Evolutionary conservation across 1,140 invertebrate genomes (phyloP).

Genomic region (Zaprionus ghesquierei): DNA sequence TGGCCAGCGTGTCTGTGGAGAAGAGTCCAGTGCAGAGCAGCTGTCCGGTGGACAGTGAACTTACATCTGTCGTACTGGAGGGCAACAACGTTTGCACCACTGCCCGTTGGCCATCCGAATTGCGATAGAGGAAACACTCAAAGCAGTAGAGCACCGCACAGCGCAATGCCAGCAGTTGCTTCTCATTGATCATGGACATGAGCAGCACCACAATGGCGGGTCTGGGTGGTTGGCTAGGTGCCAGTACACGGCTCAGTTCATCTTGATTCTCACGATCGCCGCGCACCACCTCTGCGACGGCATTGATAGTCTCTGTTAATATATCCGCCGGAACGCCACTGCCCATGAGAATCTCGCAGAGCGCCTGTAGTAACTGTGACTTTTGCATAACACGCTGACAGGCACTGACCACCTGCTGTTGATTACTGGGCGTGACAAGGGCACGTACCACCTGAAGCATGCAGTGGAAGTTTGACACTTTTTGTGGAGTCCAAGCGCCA

Average conservation of each 20-base stretch:
- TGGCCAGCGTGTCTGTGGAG: constrained; percentile 94
- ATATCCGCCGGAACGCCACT: constrained; percentile 98
- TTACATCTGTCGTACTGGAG: constrained; percentile 89
- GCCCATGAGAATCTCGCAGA: constrained; percentile 96
- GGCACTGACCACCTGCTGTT: constrained; percentile 87
- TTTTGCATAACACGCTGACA: constrained; percentile 95
- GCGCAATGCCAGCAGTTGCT: constrained; percentile 95
- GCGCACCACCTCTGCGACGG: constrained; percentile 96
- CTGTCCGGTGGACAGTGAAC: constrained; percentile 90
- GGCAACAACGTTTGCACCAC: constrained; percentile 96
- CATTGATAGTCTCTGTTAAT: constrained; percentile 97
- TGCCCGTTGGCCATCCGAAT: constrained; percentile 93
- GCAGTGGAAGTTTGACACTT: constrained; percentile 96
- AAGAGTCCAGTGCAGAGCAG: constrained; percentile 97
- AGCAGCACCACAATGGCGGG: constrained; percentile 96
- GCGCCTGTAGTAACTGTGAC: constrained; percentile 90
- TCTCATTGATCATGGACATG: constrained; percentile 99
- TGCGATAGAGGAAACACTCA: constrained; percentile 97
- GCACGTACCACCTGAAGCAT: constrained; percentile 95
- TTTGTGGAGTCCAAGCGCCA: constrained; percentile 95
- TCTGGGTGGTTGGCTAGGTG: constrained; percentile 94
- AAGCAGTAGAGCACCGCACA: constrained; percentile 99
- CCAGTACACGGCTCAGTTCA: constrained; percentile 94
- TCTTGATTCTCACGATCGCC: constrained; percentile 96
- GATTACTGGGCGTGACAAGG: constrained; percentile 94